Evolutionary conservation across 1,140 invertebrate species (phyloP).

Genomic region (Drosophila pruinosa): DNA sequence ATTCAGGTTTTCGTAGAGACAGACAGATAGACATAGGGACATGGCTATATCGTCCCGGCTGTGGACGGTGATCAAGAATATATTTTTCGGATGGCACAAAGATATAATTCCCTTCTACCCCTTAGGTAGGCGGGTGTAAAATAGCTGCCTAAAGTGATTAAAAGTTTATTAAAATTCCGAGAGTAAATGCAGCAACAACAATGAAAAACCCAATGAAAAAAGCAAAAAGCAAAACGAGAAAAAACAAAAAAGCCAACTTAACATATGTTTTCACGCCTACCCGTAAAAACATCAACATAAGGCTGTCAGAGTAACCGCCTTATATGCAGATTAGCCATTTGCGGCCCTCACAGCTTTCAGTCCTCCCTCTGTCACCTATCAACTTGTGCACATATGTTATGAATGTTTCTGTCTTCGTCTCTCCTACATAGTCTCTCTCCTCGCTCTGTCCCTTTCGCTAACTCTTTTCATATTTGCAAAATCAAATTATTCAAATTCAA

Average conservation of each 20-base stretch:
- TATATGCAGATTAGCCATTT: slow-evolving; percentile 78
- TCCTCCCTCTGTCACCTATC: not conserved
- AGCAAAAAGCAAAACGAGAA: slow-evolving; percentile 14
- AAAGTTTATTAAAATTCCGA: slow-evolving; percentile 79
- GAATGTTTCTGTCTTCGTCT: not conserved
- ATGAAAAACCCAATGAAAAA: slow-evolving; percentile 14
- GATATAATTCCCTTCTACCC: no score
- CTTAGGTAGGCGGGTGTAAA: no score
- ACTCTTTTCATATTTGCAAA: slow-evolving; percentile 48
- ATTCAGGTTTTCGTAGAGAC: no score
- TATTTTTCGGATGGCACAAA: no score
- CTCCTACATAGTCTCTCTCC: not conserved
- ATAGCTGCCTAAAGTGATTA: slow-evolving; percentile 30
- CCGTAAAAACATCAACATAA: slow-evolving; percentile 47
- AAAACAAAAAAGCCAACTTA: slow-evolving; percentile 30
- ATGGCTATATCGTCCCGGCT: no score
- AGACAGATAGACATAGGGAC: not conserved
- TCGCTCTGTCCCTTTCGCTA: not conserved
- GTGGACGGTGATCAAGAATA: no score
- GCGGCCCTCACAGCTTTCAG: not conserved
- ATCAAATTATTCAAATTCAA: slow-evolving; percentile 79
- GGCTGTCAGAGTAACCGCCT: slow-evolving; percentile 64
- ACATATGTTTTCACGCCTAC: slow-evolving; percentile 81
- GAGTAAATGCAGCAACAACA: slow-evolving; percentile 35
- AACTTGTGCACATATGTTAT: not conserved